phyloP scores from a whole-genome alignment of 92 coral and sea anemone species.

The Bergia sp. region DNA sequence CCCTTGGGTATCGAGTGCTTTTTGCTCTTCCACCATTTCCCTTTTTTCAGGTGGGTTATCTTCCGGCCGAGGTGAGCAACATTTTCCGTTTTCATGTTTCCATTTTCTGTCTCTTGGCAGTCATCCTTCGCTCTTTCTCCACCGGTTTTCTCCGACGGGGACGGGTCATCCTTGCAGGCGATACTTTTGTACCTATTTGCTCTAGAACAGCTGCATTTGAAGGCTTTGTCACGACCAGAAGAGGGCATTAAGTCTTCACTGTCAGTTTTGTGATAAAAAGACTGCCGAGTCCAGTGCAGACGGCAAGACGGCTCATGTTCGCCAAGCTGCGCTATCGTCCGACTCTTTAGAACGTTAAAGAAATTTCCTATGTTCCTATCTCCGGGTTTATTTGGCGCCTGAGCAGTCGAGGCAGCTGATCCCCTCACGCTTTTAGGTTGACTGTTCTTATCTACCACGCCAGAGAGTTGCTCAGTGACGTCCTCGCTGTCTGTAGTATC shows the following conservation, averaged over 20 bases:
- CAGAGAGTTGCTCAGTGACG: background rate
- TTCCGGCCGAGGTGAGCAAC: background rate
- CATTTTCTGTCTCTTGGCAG: background rate
- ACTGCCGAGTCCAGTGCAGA: conserved; percentile 35
- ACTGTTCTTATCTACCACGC: background rate
- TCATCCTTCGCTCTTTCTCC: background rate
- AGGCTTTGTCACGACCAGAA: conserved; percentile 15
- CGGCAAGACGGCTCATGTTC: conserved; percentile 22
- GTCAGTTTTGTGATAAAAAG: conserved; percentile 26
- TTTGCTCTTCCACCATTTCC: conserved; percentile 23
- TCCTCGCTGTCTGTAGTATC: background rate
- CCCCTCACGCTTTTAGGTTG: background rate
- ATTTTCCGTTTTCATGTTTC: background rate
- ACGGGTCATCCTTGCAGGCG: background rate
- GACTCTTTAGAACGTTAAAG: conserved; percentile 20
- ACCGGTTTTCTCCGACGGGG: background rate
- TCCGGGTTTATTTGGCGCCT: background rate
- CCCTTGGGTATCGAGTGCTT: background rate
- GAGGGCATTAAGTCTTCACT: background rate
- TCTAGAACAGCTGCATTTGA: conserved; percentile 6
- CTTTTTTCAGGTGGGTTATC: background rate
- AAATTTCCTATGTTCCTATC: conserved; percentile 13
- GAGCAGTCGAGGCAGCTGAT: background rate
- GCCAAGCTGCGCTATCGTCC: conserved; percentile 20
- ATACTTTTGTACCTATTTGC: background rate